Evolutionary conservation across 2,888 invertebrate species (phyloP).

Genomic region (Andrena praecox): DNA sequence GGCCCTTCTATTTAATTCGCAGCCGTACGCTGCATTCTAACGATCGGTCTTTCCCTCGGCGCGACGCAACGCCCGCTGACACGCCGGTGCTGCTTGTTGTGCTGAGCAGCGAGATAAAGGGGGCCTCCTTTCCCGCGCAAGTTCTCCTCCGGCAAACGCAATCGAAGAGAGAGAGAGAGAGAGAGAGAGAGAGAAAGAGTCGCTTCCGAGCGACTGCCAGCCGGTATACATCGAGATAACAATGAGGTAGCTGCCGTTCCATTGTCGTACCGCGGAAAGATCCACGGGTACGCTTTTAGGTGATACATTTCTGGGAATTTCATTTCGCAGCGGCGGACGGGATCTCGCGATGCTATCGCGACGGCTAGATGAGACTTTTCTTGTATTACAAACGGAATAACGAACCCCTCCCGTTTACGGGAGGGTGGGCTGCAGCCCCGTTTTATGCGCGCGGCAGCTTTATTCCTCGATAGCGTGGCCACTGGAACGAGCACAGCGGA

Average conservation of each 20-base stretch:
- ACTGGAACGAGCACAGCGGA: neutral
- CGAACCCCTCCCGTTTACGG: conserved; percentile 35
- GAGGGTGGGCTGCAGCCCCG: neutral
- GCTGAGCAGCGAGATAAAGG: conserved; percentile 55
- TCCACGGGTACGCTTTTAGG: conserved; percentile 45
- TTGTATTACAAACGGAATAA: conserved; percentile 30
- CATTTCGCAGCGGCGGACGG: conserved; percentile 23
- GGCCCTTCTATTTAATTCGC: conserved; percentile 7
- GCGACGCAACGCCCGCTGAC: conserved; percentile 21
- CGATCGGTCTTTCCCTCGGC: conserved; percentile 36
- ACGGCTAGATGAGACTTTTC: conserved; percentile 18
- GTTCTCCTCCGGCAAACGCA: conserved; percentile 35
- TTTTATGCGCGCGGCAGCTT: conserved; percentile 13
- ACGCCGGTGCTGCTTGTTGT: conserved; percentile 42
- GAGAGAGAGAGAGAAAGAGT: conserved; percentile 9
- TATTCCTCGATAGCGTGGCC: neutral
- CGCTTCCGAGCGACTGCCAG: conserved; percentile 19
- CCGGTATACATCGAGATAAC: conserved; percentile 57
- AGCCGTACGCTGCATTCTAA: conserved; percentile 30
- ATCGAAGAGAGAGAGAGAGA: conserved; percentile 46
- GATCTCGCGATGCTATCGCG: conserved; percentile 17
- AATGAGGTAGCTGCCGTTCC: conserved; percentile 43
- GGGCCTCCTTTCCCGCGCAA: neutral
- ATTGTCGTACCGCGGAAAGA: conserved; percentile 57
- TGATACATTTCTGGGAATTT: conserved; percentile 63